phyloP scores from a whole-genome alignment of 1,140 invertebrate species.

The Pseudomyrmex flavicornis region DNA sequence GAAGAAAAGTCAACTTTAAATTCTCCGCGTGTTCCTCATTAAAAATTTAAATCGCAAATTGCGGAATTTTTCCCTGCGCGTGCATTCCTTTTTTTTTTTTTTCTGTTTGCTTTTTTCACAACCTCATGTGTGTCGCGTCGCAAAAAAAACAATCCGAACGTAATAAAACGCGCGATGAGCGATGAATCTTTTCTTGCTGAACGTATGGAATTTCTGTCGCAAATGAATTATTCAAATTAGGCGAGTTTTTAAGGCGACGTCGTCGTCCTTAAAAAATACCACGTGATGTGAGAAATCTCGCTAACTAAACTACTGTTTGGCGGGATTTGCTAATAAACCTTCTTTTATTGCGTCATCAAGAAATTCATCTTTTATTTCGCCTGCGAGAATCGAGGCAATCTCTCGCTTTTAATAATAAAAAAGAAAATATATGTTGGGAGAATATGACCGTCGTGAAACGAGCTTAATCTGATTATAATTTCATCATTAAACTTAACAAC shows the following conservation, averaged over 20 bases:
- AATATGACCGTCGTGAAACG: background rate
- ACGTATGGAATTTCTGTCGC: background rate
- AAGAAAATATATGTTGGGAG: conserved; percentile 40
- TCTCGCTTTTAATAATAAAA: conserved; percentile 64
- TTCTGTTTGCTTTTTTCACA: conserved; percentile 8
- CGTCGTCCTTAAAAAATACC: conserved; percentile 9
- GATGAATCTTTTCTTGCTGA: conserved; percentile 11
- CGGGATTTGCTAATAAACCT: conserved; percentile 64
- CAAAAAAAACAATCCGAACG: background rate
- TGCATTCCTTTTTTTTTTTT: background rate
- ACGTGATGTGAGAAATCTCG: background rate
- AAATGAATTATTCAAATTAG: conserved; percentile 53
- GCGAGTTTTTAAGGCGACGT: background rate
- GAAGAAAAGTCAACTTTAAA: background rate
- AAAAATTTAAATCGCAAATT: background rate
- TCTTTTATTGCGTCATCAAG: conserved; percentile 54
- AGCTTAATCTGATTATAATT: conserved; percentile 62
- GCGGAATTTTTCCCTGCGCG: background rate
- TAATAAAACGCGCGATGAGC: conserved; percentile 34
- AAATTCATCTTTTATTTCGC: conserved; percentile 55
- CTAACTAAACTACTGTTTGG: conserved; percentile 25
- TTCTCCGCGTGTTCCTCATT: background rate
- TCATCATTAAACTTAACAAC: conserved; percentile 64
- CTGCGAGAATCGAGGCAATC: conserved; percentile 30
- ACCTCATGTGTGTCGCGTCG: background rate